Evolutionary conservation across 2,888 invertebrate genomes (phyloP).

Genomic region (Lithophane semibrunnea): DNA sequence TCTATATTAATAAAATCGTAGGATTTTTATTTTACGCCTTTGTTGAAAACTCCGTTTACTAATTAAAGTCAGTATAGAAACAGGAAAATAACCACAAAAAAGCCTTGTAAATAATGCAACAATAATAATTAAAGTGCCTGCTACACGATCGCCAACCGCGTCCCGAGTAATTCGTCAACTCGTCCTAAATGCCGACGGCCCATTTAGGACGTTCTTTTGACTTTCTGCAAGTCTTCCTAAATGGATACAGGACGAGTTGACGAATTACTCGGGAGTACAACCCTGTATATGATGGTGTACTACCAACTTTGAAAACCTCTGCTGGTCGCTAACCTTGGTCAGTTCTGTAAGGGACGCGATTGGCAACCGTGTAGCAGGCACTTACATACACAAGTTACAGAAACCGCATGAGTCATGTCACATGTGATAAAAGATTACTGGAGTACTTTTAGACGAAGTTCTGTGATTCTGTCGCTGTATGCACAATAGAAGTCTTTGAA

Average conservation of each 20-base stretch:
- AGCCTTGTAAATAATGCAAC: neutral
- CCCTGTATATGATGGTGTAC: no score
- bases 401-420: conserved; percentile 14
- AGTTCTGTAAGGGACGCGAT: no score
- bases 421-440: conserved; percentile 24
- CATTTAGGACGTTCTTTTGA: no score
- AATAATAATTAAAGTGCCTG: neutral
- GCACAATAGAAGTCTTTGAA: conserved; percentile 44
- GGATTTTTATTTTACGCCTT: conserved; percentile 9
- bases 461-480: conserved; percentile 24
- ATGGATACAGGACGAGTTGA: no score
- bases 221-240: no score
- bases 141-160: no score
- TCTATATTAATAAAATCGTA: conserved; percentile 4
- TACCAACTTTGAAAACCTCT: no score
- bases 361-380: no score
- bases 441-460: conserved; percentile 4
- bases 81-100: neutral
- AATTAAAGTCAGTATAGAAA: neutral
- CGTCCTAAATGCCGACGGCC: no score
- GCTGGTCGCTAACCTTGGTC: no score
- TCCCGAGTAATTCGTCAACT: no score
- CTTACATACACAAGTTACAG: neutral
- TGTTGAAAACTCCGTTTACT: neutral
- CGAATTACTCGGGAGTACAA: no score